Base-by-base conservation (phyloP, 2,888 invertebrate genomes). In the Cephus pygmeus region DNA sequence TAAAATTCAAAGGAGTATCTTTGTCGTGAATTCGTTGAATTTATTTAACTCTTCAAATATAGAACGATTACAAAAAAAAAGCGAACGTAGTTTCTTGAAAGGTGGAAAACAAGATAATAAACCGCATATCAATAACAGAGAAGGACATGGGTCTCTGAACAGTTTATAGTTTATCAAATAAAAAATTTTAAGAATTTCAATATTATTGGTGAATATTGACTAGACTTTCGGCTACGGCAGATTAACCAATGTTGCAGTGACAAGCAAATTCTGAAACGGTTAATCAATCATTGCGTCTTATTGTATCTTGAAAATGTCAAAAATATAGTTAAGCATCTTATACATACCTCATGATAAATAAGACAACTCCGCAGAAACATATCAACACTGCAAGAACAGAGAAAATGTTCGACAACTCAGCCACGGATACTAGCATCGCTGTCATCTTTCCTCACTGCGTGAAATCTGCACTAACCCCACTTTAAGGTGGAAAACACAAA, bases 331-430 rank as follows among this genome's bases (percentile, higher is more conserved):
- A 30, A 33, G 12, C 33, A 23, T 56, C 23, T 31, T 15, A 30
- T 74, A 34, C 34, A 74, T 90, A 95, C 96, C 95, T 95, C 92
- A 95, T 94, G 84, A 96, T 94, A 90, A 95, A 95, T 85, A 96
- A 93, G 87, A 95, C 94, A 94, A 95, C 95, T 81, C 94, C 94
- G 92, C 95, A 95, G 88, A 96, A 94, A 90, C 95, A 95, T 88
- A 95, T 93, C 79, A 95, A 92, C 81, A 95, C 95, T 75, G 95
- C 95, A 84, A 95, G 93, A 91, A 95, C 95, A 86, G 95, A 95
- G 92, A 95, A 94, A 91, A 96, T 95, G 92, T 95, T 96, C 87
- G 95, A 94, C 92, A 96, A 92, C 91, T 96, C 96, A 81, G 95
- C 95, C 90, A 95, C 93, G 82, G 95, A 95, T 85, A 95, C 92